Conservation (phyloP, 2,113 vertebrate genomes). For the Rhombomys opimus region DNA sequence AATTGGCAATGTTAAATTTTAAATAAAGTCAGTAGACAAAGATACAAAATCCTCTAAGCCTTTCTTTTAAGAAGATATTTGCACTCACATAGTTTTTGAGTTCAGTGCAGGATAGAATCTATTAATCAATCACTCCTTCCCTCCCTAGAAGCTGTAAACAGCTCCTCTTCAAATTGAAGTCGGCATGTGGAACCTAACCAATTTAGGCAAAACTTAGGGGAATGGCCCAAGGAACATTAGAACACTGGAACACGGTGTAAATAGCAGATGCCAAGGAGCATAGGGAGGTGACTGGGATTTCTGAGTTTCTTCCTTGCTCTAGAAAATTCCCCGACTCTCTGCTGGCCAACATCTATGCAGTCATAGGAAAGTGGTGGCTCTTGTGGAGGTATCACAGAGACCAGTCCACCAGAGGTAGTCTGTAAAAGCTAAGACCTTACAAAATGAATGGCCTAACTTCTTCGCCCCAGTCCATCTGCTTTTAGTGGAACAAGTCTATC, state of each 20-base stretch:
- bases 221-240: constrained; percentile 56
- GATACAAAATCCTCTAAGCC: constrained; percentile 27
- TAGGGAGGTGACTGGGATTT: neutral
- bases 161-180: constrained; percentile 82
- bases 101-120: constrained; percentile 63
- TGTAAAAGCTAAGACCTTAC: neutral
- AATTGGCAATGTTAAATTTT: constrained; percentile 27
- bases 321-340: neutral
- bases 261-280: constrained; percentile 27
- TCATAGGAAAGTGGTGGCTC: neutral
- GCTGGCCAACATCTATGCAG: neutral
- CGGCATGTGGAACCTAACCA: constrained; percentile 71
- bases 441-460: neutral
- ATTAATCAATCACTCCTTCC: constrained; percentile 51
- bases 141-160: constrained; percentile 24
- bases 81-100: constrained; percentile 63
- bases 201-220: constrained; percentile 79
- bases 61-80: constrained; percentile 51
- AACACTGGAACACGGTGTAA: constrained; percentile 56
- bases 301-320: neutral
- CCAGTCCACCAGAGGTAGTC: neutral
- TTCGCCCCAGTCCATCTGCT: neutral
- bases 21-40: constrained; percentile 26
- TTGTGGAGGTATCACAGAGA: neutral
- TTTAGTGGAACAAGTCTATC: neutral